Evolutionary conservation across 2,888 invertebrate species (phyloP).

Genomic region (Luperina nickerlii): DNA sequence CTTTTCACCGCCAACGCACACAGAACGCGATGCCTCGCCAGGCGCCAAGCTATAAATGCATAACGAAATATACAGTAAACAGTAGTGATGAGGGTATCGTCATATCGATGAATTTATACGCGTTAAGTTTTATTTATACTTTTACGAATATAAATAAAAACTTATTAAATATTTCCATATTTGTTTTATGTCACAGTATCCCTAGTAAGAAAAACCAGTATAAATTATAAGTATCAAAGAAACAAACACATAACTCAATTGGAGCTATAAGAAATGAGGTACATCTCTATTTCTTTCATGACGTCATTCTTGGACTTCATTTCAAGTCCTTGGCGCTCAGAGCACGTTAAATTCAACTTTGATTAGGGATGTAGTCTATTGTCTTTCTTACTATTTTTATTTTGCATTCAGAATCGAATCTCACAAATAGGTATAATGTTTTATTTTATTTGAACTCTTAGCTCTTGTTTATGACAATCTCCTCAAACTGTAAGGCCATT

Average conservation of each 20-base stretch:
- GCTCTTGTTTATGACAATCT: too few species aligned
- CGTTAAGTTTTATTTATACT: too few species aligned
- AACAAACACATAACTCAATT: not conserved
- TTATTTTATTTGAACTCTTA: too few species aligned
- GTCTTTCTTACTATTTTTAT: too few species aligned
- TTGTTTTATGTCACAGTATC: conserved; percentile 9
- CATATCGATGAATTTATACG: not conserved
- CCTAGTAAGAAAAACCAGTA: not conserved
- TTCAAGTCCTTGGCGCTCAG: not conserved
- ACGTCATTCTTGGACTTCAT: not conserved
- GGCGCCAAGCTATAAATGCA: not conserved
- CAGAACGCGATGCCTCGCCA: not conserved
- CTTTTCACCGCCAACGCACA: not conserved
- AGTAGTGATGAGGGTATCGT: not conserved
- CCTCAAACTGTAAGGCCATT: too few species aligned
- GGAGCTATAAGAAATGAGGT: not conserved
- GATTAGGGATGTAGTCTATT: too few species aligned
- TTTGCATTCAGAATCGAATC: too few species aligned
- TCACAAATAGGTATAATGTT: too few species aligned
- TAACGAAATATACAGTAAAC: not conserved
- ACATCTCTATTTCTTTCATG: not conserved
- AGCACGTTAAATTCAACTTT: too few species aligned
- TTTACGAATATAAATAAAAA: not conserved
- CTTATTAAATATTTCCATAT: not conserved
- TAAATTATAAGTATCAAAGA: not conserved